Base-by-base conservation (phyloP, 2,113 vertebrate genomes). In the Muscicapa adusta region DNA sequence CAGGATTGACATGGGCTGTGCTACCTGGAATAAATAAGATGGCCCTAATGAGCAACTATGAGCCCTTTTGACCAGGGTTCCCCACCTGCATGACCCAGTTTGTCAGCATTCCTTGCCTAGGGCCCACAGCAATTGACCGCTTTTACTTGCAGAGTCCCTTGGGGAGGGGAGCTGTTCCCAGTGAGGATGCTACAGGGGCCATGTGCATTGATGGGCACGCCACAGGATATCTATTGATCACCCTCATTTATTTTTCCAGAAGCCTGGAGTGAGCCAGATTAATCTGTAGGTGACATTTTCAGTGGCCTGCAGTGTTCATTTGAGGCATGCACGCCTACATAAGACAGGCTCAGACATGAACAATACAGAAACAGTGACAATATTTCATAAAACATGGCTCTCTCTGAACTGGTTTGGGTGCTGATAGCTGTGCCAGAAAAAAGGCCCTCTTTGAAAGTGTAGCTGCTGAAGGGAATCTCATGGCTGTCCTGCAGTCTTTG, bases 221-320 rank as follows among this genome's bases (percentile, higher is more conserved):
- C 61, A 87, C 53, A 60, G 70, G 40, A 15, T 47, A 70, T 34
- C 76, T 74, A 67, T 38, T 84, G 77, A 91, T 91, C 95, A 85
- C 65, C 14, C 31, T 89, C 13, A 7, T 76, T 83, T 56, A 20
- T 81, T 91, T 84, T 81, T 85, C 53, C 51, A 88, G 68, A 63
- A 91, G 43, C 73, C 56, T 67, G 38, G 15, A 93, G 24, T 75
- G 61, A 87, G 73, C 34, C 81, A 71, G 61, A 88, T 92, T 92
- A 81, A 91, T 56, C 77, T 87, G 57, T 54, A 92, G 76, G 73
- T 85, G 87, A 71, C n/a, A 54, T 85, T 96, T 96, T 67, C 70
- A 56, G 48, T 82, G 87, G 31, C 26, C 77, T 43, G 31, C 65
- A 60, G 33, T 14, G 48, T 31, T 91, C 43, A 17, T 88, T 71